These are phyloP conservation scores for Urocynchramus pylzowi DNA, from an alignment of 2,113 vertebrate species.

Conservation along the genomic window DNA sequence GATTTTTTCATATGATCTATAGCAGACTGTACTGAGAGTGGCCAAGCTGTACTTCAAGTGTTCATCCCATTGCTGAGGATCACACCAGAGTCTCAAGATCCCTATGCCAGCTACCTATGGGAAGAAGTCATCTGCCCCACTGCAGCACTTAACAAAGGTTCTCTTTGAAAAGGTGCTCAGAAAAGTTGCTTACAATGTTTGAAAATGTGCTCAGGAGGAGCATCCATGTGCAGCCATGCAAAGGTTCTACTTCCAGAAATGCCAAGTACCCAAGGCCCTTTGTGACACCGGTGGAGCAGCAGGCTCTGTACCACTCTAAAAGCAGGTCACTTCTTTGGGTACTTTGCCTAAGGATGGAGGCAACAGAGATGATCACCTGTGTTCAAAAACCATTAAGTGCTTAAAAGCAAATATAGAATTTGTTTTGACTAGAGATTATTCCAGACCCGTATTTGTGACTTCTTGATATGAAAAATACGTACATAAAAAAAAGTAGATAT, in stretches of 20 bases:
- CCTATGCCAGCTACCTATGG: not conserved
- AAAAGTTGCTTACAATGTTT: not conserved
- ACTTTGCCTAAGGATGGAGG: not conserved
- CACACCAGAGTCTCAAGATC: not conserved
- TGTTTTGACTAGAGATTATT: not conserved
- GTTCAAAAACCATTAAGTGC: not conserved
- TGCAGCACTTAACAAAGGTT: rapidly evolving
- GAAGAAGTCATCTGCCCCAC: not conserved
- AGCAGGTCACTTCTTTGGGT: not conserved
- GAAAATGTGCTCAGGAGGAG: not conserved
- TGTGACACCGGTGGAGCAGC: not conserved
- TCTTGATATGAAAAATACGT: not conserved
- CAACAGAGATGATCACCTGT: not conserved
- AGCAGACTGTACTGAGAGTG: not conserved
- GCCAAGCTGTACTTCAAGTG: not conserved
- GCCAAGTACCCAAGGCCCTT: not conserved
- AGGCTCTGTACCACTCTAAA: not conserved
- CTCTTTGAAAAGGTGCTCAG: not conserved
- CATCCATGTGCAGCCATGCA: not conserved
- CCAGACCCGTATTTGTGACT: not conserved
- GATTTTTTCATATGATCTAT: not conserved
- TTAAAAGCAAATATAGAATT: not conserved
- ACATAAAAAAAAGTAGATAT: not conserved
- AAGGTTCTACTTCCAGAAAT: not conserved
- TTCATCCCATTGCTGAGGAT: not conserved